Percentiles rank a stretch among this genome's conserved stretches.
phyloP scores from a whole-genome alignment of 2,113 vertebrate genomes.

The Colossoma macropomum region DNA sequence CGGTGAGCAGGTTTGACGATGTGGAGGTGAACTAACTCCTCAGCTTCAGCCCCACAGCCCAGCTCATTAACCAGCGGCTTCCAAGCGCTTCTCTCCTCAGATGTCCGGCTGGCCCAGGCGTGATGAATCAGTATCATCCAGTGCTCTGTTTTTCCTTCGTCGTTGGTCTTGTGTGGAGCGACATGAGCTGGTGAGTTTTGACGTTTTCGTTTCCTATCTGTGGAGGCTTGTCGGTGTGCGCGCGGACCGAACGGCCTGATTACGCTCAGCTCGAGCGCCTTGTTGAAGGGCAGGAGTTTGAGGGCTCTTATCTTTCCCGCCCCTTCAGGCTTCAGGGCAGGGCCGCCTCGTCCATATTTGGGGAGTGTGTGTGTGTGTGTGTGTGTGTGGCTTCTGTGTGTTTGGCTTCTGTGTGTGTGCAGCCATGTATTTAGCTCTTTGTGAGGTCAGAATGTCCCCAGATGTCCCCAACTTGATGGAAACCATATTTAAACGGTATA shows the following conservation, averaged over 20 bases:
- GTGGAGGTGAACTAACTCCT: background rate
- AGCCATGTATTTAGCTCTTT: background rate
- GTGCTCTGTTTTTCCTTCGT: background rate
- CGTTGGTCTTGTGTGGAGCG: background rate
- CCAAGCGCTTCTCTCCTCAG: background rate
- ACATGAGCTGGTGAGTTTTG: background rate
- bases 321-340: constrained; percentile 72
- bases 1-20: background rate
- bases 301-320: constrained; percentile 72
- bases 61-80: background rate
- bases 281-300: constrained; percentile 61
- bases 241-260: constrained; percentile 72
- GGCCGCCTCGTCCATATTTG: constrained; percentile 55
- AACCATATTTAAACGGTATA: no score
- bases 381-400: constrained; percentile 7
- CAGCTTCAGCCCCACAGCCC: background rate
- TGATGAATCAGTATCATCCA: background rate
- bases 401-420: background rate
- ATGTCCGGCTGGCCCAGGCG: background rate
- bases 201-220: constrained; percentile 61
- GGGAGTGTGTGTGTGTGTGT: constrained; percentile 26
- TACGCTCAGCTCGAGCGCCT: constrained; percentile 66
- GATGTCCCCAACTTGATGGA: background rate
- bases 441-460: background rate
- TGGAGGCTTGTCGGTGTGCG: constrained; percentile 75